Base-by-base conservation (phyloP, 1,140 invertebrate genomes). In the Conopomorpha cramerella region DNA sequence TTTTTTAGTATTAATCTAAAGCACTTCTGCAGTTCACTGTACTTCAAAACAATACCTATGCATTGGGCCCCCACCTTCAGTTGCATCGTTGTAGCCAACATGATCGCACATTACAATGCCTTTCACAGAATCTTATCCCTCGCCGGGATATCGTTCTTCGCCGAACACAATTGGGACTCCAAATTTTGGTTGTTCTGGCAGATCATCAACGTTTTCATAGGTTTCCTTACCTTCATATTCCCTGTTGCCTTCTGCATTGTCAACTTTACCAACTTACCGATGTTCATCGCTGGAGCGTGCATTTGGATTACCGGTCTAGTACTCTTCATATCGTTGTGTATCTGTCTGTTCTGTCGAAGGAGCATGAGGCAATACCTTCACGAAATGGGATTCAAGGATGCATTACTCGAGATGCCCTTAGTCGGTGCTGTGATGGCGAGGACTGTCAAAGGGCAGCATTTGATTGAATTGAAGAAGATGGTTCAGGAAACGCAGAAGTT, bases 251-350 rank as follows among this genome's bases (percentile, higher is more conserved):
- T 66, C 41, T 52, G 72, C 0, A 18, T 61, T 3, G 37, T 37
- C 7, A 58, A 58, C 27, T 32, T 16, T 0, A 45, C 51, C 1
- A 44, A 74, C 31, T 28, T 70, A 0, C 36, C 60, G 4, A 6
- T 65, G 1, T 66, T 53, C 16, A 64, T 72, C 8, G 53, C 66
- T 44, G 67, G 63, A 1, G 53, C 59, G 25, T 64, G 61, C 36
- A 52, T 74, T 16, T 74, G 67, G 70, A 55, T 54, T 0, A 72
- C 65, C 0, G 63, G 61, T 8, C 50, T 64, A 1, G 66, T 72
- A 3, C 64, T 72, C 53, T 61, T 55, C n/a, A 68, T 71, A 14
- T 51, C 63, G 1, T 39, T 72, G 4, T 49, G 49, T 1, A 39
- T 72, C 6, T 71, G 57, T 32, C 39, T 70, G 16, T 11, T 59